A percentile compares a stretch with the other conserved stretches of the same genome.
phyloP scores from a whole-genome alignment of 2,888 invertebrate genomes.

The Drosophila paramelanica region DNA sequence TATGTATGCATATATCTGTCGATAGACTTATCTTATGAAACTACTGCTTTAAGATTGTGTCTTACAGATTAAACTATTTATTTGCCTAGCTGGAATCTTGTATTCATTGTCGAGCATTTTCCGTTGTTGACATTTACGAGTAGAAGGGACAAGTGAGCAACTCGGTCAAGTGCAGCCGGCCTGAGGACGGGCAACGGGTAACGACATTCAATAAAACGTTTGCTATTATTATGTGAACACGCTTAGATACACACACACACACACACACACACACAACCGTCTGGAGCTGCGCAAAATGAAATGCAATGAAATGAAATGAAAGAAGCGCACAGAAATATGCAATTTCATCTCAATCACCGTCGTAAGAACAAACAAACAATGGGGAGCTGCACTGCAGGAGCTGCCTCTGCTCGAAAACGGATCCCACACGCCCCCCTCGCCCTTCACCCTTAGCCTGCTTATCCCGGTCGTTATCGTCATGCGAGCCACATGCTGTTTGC shows the following conservation, averaged over 20 bases:
- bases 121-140: slow-evolving; percentile 41
- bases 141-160: slow-evolving; percentile 17
- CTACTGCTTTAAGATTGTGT: slow-evolving; percentile 1
- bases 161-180: slow-evolving; percentile 55
- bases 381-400: slow-evolving; percentile 34
- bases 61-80: slow-evolving; percentile 21
- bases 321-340: slow-evolving; percentile 77
- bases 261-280: slow-evolving; percentile 9
- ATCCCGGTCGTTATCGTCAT: slow-evolving; percentile 26
- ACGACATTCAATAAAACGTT: slow-evolving; percentile 79
- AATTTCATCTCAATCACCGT: slow-evolving; percentile 79
- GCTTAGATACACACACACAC: slow-evolving; percentile 10
- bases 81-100: slow-evolving; percentile 20
- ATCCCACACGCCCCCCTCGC: not conserved
- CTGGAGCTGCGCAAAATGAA: slow-evolving; percentile 47
- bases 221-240: slow-evolving; percentile 62
- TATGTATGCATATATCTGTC: not conserved
- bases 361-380: slow-evolving; percentile 79
- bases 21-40: not conserved
- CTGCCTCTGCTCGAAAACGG: not conserved
- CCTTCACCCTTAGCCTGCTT: slow-evolving; percentile 21
- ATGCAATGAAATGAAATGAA: slow-evolving; percentile 65
- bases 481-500: slow-evolving; percentile 61
- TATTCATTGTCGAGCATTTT: slow-evolving; percentile 11
- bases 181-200: slow-evolving; percentile 49